phyloP scores from a whole-genome alignment of 2,797 vertebrate genomes.

The Buphagus erythrorhynchus region DNA sequence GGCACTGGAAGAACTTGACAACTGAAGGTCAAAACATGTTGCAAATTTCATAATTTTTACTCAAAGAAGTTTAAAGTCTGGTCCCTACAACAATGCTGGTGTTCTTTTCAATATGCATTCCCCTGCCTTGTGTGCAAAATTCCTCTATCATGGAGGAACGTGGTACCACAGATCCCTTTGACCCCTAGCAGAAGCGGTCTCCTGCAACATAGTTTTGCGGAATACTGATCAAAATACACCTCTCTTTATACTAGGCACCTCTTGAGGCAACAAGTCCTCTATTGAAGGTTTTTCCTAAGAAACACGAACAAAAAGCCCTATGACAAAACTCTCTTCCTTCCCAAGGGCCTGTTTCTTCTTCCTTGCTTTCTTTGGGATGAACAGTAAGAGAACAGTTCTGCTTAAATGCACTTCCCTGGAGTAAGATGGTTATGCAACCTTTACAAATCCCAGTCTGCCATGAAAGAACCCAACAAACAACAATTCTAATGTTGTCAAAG shows the following conservation, averaged over 20 bases:
- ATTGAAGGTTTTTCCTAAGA: background rate
- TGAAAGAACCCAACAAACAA: background rate
- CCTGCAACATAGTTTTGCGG: background rate
- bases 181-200: background rate
- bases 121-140: background rate
- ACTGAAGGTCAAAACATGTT: background rate
- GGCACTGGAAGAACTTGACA: background rate
- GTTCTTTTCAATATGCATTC: background rate
- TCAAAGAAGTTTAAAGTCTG: background rate
- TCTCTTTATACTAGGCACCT: background rate
- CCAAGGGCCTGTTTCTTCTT: background rate
- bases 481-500: background rate
- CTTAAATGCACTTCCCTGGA: background rate
- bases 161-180: background rate
- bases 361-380: background rate
- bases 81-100: background rate
- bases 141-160: background rate
- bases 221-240: background rate
- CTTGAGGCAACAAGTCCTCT: background rate
- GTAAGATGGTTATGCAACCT: background rate
- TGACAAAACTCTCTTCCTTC: background rate
- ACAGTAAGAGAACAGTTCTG: background rate
- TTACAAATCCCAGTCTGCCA: background rate
- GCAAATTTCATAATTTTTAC: background rate
- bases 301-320: background rate